Percentiles rank a stretch among this genome's conserved stretches.
These are phyloP conservation scores for Cataglyphis livida DNA, from an alignment of 2,888 invertebrate genomes.

Conservation along the genomic window DNA sequence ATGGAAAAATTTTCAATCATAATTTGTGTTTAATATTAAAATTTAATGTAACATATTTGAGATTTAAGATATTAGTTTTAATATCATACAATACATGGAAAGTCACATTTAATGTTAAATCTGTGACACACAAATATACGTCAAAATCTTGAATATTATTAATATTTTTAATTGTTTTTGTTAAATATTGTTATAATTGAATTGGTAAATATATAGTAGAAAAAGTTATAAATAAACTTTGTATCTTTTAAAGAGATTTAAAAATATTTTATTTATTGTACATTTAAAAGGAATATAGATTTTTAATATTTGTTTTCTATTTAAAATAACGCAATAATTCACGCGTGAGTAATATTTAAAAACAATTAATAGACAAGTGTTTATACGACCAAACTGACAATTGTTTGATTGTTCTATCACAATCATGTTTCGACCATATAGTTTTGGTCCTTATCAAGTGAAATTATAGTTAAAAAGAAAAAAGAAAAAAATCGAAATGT, in stretches of 20 bases:
- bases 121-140: not conserved
- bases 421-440: no score
- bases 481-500: no score
- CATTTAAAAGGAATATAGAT: not conserved
- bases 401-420: no score
- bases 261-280: not conserved
- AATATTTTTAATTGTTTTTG: not conserved
- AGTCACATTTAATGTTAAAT: not conserved
- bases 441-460: no score
- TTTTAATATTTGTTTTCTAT: not conserved
- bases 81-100: not conserved
- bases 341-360: not conserved
- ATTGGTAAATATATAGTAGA: not conserved
- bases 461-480: no score
- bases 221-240: not conserved
- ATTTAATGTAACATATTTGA: not conserved
- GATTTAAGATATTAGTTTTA: not conserved
- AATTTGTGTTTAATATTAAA: not conserved
- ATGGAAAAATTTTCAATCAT: not conserved
- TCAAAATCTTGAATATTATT: not conserved
- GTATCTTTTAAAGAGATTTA: not conserved
- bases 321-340: not conserved
- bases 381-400: no score
- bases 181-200: not conserved
- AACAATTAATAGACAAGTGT: not conserved